Base-by-base conservation (phyloP, 2,888 invertebrate genomes). In the Chesias legatella region DNA sequence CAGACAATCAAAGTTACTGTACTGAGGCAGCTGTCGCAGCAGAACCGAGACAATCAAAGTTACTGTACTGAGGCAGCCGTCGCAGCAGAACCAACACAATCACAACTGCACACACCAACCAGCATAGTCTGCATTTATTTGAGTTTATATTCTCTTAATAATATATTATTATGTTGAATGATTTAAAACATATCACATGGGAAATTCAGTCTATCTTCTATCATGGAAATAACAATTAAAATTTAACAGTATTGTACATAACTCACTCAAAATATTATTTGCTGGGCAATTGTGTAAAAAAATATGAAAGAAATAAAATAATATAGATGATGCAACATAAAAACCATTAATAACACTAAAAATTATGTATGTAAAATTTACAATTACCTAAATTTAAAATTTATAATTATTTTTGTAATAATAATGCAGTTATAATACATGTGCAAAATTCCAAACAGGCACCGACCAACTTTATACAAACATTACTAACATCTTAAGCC, bases 401-500 rank as follows among this genome's bases (percentile, higher is more conserved):
- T 33, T 42, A 45, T 28, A 31, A 31, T 37, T 43, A 29, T 26
- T 22, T 36, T 43, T 40, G 7, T 32, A 47, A 34, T 48, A 34
- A 41, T 47, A 48, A 17, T 49, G 51, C 48, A 55, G 36, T 35
- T 58, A 58, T 53, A 39, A 46, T 61, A 63, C 52, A 58, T 29
- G 41, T 53, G 53, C 49, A 43, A 29, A 30, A 39, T 11, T 50
- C 34, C 48, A 44, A 46, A 42, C 45, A 62, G 63, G 67, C 70
- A 67, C 64, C 60, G 55, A 58, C 54, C 59, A 61, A 63, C 57
- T 60, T 56, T 58, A 57, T 55, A 58, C 55, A 57, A 35, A 36
- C 50, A 38, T 36, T 28, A 37, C 33, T 43, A 41, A 35, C 47
- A 31, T 40, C 39, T 40, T 22, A 53, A 53, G 48, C 50, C 33